Conservation (phyloP, 2,888 invertebrate species). For the Eupeodes luniger region DNA sequence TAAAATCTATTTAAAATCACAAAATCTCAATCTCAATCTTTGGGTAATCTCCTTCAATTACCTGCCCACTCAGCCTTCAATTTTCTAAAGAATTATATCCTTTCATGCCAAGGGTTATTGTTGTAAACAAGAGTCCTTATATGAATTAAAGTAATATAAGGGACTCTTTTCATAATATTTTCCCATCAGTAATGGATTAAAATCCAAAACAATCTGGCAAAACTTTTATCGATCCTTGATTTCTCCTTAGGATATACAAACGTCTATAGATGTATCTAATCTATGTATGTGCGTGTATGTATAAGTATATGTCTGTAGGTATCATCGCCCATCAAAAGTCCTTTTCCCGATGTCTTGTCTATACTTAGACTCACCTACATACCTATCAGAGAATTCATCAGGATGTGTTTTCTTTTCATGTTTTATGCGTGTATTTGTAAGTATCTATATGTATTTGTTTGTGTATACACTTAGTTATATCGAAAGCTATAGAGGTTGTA, state of each 20-base stretch:
- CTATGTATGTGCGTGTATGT: too few species aligned
- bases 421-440: constrained; percentile 3
- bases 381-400: constrained; percentile 12
- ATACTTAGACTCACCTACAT: background rate
- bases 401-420: constrained; percentile 16
- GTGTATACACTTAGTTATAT: background rate
- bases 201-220: constrained; percentile 72
- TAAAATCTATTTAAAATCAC: constrained; percentile 57
- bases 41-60: constrained; percentile 69
- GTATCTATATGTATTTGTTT: background rate
- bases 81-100: constrained; percentile 45
- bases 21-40: constrained; percentile 58
- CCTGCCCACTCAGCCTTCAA: constrained; percentile 45
- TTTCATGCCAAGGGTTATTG: constrained; percentile 63
- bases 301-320: background rate
- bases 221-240: constrained; percentile 69
- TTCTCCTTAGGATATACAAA: constrained; percentile 40
- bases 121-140: constrained; percentile 59
- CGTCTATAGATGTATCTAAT: background rate
- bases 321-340: constrained; percentile 4
- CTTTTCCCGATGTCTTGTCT: background rate
- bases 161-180: constrained; percentile 61
- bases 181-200: constrained; percentile 70
- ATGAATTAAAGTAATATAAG: constrained; percentile 62
- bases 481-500: too few species aligned